Percentiles rank a stretch among this genome's conserved stretches.
These are phyloP conservation scores for Argya squamiceps DNA, from an alignment of 2,797 vertebrate genomes.

Conservation along the genomic window DNA sequence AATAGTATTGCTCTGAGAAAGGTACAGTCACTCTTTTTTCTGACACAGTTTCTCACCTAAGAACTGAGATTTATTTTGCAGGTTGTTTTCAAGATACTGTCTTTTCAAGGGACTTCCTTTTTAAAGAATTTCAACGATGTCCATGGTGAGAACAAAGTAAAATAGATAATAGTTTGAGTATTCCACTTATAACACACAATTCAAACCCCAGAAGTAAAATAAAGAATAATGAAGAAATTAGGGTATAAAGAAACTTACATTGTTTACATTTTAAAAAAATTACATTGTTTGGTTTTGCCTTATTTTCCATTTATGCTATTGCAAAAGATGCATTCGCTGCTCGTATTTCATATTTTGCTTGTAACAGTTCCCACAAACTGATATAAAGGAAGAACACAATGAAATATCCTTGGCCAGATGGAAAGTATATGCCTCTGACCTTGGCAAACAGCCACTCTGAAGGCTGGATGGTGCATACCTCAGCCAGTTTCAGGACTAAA, in stretches of 20 bases:
- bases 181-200: not conserved
- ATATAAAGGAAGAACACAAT: not conserved
- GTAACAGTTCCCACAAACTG: not conserved
- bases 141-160: not conserved
- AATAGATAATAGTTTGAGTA: not conserved
- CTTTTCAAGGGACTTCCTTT: not conserved
- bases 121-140: not conserved
- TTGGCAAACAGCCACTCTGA: not conserved
- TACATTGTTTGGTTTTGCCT: not conserved
- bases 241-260: not conserved
- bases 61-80: not conserved
- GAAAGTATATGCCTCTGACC: not conserved
- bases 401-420: not conserved
- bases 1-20: not conserved
- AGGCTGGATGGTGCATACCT: not conserved
- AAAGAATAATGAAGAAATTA: not conserved
- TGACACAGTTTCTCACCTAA: not conserved
- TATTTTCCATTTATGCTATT: not conserved
- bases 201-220: not conserved
- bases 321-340: not conserved
- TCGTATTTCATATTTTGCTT: conserved; percentile 1
- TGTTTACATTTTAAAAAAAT: not conserved
- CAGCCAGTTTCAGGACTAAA: not conserved
- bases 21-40: not conserved
- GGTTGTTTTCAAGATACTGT: not conserved